phyloP scores from a whole-genome alignment of 1,140 invertebrate species.

The Oscheius sp. region DNA sequence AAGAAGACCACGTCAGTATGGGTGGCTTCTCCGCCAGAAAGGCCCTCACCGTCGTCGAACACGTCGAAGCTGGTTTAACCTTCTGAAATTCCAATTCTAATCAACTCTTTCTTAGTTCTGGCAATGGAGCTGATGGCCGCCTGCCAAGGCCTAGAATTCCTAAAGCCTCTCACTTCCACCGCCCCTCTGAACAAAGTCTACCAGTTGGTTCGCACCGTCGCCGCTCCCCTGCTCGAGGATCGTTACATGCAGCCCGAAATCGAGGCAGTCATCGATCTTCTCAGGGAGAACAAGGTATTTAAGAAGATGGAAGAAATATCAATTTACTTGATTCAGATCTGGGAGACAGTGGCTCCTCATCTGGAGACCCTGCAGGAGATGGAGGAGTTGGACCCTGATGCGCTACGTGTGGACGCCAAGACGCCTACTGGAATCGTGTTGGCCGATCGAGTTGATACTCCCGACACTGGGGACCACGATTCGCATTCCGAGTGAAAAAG shows the following conservation, averaged over 20 bases:
- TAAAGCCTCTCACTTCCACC: slow-evolving; percentile 72
- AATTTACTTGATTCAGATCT: slow-evolving; percentile 40
- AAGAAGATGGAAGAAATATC: not conserved
- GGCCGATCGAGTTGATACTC: not conserved
- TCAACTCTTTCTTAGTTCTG: slow-evolving; percentile 68
- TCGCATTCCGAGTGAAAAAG: too few species aligned
- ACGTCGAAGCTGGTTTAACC: slow-evolving; percentile 53
- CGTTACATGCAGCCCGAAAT: slow-evolving; percentile 60
- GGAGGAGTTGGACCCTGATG: slow-evolving; percentile 47
- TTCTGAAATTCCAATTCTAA: not conserved
- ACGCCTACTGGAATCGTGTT: slow-evolving; percentile 49
- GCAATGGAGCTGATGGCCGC: slow-evolving; percentile 73
- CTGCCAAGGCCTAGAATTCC: slow-evolving; percentile 75
- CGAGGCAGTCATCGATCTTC: slow-evolving; percentile 50
- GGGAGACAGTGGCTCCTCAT: slow-evolving; percentile 51
- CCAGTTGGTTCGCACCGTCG: slow-evolving; percentile 66
- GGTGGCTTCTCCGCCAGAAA: slow-evolving; percentile 74
- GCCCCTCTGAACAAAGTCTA: slow-evolving; percentile 72
- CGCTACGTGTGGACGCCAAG: slow-evolving; percentile 47
- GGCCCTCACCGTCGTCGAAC: slow-evolving; percentile 64
- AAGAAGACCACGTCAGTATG: slow-evolving; percentile 77
- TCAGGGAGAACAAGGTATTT: slow-evolving; percentile 52
- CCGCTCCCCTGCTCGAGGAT: slow-evolving; percentile 53
- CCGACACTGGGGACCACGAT: too few species aligned
- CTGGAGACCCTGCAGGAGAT: slow-evolving; percentile 47